A percentile compares a stretch with the other conserved stretches of the same genome.
phyloP scores from a whole-genome alignment of 2,113 vertebrate species.

The Zeus faber region DNA sequence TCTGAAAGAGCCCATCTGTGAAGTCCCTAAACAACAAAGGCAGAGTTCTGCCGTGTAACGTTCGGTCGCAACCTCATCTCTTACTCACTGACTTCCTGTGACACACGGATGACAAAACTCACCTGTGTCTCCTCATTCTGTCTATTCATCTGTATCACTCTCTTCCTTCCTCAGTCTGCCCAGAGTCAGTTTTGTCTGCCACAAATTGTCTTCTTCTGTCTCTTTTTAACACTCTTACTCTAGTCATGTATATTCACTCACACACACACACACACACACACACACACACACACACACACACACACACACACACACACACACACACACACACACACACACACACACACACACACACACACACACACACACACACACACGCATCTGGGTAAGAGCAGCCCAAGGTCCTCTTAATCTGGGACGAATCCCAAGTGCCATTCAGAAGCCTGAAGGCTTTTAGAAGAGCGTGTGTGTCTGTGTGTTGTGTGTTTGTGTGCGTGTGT shows the following conservation, averaged over 20 bases:
- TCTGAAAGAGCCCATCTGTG: constrained; percentile 72
- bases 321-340: constrained; percentile 4
- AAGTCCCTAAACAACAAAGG: constrained; percentile 57
- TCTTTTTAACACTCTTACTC: too few relatives aligned
- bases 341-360: constrained; percentile 5
- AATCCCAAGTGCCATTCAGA: constrained; percentile 46
- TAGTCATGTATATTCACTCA: too few relatives aligned
- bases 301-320: constrained; percentile 7
- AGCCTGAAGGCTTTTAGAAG: constrained; percentile 32
- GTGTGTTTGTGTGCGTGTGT: too few relatives aligned
- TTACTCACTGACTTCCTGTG: too few relatives aligned
- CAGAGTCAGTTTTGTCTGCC: too few relatives aligned
- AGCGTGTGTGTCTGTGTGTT: constrained; percentile 31
- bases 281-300: constrained; percentile 13
- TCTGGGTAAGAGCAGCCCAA: constrained; percentile 36
- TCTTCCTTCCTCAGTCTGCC: too few relatives aligned
- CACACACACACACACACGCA: constrained; percentile 9
- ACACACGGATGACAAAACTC: too few relatives aligned
- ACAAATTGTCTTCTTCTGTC: too few relatives aligned
- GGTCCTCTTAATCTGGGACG: constrained; percentile 45
- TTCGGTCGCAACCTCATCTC: constrained; percentile 20
- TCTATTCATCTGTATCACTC: background rate
- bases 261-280: too few relatives aligned
- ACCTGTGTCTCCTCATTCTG: background rate
- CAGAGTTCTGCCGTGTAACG: constrained; percentile 39